Base-by-base conservation (phyloP, 1,140 invertebrate species). In the Mercenaria mercenaria region DNA sequence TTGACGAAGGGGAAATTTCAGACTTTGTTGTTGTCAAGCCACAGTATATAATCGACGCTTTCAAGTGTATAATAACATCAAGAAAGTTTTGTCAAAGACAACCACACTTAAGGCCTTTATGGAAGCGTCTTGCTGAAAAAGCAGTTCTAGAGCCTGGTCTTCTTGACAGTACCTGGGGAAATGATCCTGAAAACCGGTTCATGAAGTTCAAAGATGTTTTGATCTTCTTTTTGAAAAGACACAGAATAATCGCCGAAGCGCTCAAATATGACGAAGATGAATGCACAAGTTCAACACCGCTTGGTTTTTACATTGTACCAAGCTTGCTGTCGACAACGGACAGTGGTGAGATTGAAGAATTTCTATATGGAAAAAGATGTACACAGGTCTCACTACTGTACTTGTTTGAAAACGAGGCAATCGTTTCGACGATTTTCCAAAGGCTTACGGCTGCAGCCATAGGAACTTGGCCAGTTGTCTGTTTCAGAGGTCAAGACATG, bases 51-150 rank as follows among this genome's bases (percentile, higher is more conserved):
- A 41, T 74, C 15, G 69, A 74, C 15, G 69, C 69, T 20, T 74
- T 74, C 34, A 74, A 74, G 37, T 39, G 69, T 41, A 74, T 74
- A 15, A 74, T 74, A 18, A 74, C 69, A 4, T 37, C 69, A 32
- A 61, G 20, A 20, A 61, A 61, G 26, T 61, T 61, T 20, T 61
- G 20, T 61, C 4, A 6, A 11, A 61, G 4, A 6, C 23, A 61
- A 8, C 8, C 59, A 11, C 20, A 29, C 8, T 61, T 61, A n/a
- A 61, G 59, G 23, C 4, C 4, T 6, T 20, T n/a, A 29, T 61
- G 59, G 59, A 61, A 6, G 6, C 6, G 26, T 4, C 59, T 61
- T 6, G 6, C 8, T 61, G 59, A 61, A 11, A n/a, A 61, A 11
- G 59, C 59, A 6, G 23, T 61, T 61, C 29, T 61, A 6, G 59